Base-by-base conservation (phyloP, 2,888 invertebrate genomes). In the Megalurothrips usitatus region DNA sequence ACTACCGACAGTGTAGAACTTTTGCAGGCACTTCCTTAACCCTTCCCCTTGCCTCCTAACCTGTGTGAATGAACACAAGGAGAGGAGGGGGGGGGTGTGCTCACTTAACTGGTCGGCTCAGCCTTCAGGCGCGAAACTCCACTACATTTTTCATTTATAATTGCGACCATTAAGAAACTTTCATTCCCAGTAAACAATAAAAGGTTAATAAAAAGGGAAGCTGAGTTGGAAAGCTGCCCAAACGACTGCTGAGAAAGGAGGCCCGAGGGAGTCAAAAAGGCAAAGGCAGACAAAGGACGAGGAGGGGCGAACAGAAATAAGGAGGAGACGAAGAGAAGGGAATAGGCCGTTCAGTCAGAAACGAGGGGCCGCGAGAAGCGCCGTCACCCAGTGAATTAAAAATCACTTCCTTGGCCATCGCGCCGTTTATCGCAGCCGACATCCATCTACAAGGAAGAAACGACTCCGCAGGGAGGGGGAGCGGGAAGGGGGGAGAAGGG, bases 91-190 rank as follows among this genome's bases (percentile, higher is more conserved):
- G 34, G 34, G 34, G 34, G 34, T 2, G 34, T 2, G 34, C 34
- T 43, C 3, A 43, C 3, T 43, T 43, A 43, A 43, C 34, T 43
- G 34, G 34, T 4, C 34, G 34, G 34, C n/a, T 43, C 34, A 43
- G 34, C 3, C 34, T 43, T 43, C 34, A 6, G 34, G 34, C 34
- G 34, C 34, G 6, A 43, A 58, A 58, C 58, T 58, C 58, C 19
- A 19, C 17, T 19, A 19, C 58, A 58, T 58, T 58, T 58, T 17
- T 58, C 58, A 58, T 58, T 58, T 19, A 58, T 58, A 58, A 58
- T 58, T 58, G 58, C 58, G 19, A 58, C 58, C 58, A 58, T 58
- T 58, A 58, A 58, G 58, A 58, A 58, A 58, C 19, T 58, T 58
- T 19, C 58, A 58, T 58, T 58, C 58, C 58, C 19, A 58, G 58